Percentiles rank a stretch among this genome's conserved stretches.
These are phyloP conservation scores for Amphiura filiformis DNA, from an alignment of 35 echinoderm and acorn worm genomes.

Conservation along the genomic window DNA sequence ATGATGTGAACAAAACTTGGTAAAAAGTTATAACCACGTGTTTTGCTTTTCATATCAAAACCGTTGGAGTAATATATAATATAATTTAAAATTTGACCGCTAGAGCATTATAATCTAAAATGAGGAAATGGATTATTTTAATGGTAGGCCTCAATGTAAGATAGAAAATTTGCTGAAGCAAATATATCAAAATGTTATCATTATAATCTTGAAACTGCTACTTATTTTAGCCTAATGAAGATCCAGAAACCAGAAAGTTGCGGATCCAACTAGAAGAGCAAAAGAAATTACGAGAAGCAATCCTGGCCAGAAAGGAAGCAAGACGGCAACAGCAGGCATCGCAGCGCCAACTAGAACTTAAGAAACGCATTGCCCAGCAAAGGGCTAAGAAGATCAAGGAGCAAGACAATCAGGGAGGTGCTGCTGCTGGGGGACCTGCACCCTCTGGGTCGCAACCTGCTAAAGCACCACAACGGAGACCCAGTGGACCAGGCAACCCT, in stretches of 20 bases:
- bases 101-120: not conserved
- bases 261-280: constrained; percentile 81
- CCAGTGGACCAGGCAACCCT: not conserved
- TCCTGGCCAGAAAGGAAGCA: constrained; percentile 80
- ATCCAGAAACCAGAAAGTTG: constrained; percentile 62
- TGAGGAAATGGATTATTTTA: not conserved
- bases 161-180: not conserved
- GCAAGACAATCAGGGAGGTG: not conserved
- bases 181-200: not conserved
- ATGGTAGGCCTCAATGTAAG: too few relatives aligned
- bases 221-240: constrained; percentile 45
- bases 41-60: too few relatives aligned
- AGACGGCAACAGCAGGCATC: constrained; percentile 76
- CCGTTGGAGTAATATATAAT: too few relatives aligned
- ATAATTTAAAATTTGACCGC: not conserved
- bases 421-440: not conserved
- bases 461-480: constrained; percentile 10
- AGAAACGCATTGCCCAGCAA: constrained; percentile 72
- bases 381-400: constrained; percentile 12
- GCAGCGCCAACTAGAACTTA: constrained; percentile 68
- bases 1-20: too few relatives aligned
- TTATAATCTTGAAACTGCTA: not conserved
- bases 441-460: not conserved
- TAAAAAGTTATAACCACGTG: not conserved
- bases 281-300: constrained; percentile 76